Conservation (phyloP, 1,140 invertebrate species). For the Papilio machaon region DNA sequence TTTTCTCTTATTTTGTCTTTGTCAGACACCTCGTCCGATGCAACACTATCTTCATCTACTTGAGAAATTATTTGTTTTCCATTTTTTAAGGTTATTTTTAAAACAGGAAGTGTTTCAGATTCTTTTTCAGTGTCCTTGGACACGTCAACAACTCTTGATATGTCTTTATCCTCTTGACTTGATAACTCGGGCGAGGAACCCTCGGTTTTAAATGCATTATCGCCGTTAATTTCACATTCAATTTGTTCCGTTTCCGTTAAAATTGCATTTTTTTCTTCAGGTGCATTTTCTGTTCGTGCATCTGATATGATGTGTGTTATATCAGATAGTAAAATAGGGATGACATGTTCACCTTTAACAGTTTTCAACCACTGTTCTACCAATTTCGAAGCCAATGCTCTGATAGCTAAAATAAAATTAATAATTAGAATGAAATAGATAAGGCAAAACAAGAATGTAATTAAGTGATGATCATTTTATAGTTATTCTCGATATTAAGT, state of each 20-base stretch:
- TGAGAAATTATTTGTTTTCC: conserved; percentile 88
- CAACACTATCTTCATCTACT: conserved; percentile 80
- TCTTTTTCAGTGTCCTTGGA: conserved; percentile 50
- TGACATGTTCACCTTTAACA: conserved; percentile 86
- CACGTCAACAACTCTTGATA: conserved; percentile 30
- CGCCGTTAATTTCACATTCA: conserved; percentile 9
- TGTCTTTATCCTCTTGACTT: conserved; percentile 46
- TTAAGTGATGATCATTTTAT: too few species aligned
- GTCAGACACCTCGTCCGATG: conserved; percentile 64
- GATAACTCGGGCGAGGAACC: conserved; percentile 3
- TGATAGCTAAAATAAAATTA: conserved; percentile 84
- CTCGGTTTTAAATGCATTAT: conserved; percentile 40
- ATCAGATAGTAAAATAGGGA: conserved; percentile 65
- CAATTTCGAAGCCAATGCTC: conserved; percentile 88
- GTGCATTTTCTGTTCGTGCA: conserved; percentile 53
- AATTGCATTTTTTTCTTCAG: conserved; percentile 43
- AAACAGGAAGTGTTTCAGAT: conserved; percentile 66
- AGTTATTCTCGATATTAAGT: too few species aligned
- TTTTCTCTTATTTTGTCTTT: conserved; percentile 64
- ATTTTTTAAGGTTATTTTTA: conserved; percentile 88
- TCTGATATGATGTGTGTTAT: conserved; percentile 67
- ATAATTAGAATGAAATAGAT: not conserved
- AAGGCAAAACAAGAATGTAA: conserved; percentile 8
- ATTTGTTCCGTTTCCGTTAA: conserved; percentile 41
- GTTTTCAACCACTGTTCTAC: conserved; percentile 96